Conservation (phyloP, 2,888 invertebrate species). For the Emmelina monodactyla region DNA sequence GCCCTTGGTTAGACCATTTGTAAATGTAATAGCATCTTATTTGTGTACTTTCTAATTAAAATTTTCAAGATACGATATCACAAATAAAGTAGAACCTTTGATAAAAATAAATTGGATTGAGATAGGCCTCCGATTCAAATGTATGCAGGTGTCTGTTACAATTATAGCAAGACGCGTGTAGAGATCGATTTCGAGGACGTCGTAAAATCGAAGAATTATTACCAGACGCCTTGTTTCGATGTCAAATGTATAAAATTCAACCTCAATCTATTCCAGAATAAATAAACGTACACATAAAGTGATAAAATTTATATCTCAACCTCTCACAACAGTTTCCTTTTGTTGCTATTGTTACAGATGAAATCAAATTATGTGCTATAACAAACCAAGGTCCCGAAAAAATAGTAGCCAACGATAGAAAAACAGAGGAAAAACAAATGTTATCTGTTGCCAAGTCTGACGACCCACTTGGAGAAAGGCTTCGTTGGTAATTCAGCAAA, state of each 20-base stretch:
- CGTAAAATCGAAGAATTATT: constrained; percentile 1
- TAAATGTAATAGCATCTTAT: constrained; percentile 41
- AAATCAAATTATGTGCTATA: neutral
- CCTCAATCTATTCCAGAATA: too few species aligned
- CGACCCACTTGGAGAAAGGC: constrained; percentile 37
- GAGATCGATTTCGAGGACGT: neutral
- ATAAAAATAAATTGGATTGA: constrained; percentile 37
- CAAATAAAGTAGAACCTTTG: constrained; percentile 25
- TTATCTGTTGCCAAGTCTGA: constrained; percentile 30
- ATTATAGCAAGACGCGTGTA: constrained; percentile 1
- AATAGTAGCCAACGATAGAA: constrained; percentile 17
- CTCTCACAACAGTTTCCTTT: too few species aligned
- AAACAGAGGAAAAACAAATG: constrained; percentile 23
- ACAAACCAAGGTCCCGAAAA: neutral
- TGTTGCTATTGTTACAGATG: too few species aligned
- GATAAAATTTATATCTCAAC: too few species aligned
- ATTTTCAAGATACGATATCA: constrained; percentile 29
- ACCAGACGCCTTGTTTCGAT: neutral
- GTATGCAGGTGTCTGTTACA: neutral
- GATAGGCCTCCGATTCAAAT: constrained; percentile 18
- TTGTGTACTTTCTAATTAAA: constrained; percentile 53
- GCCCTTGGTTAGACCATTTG: constrained; percentile 30
- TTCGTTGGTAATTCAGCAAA: constrained; percentile 37
- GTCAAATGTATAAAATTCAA: too few species aligned
- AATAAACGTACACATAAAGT: too few species aligned